Percentiles rank a stretch among this genome's conserved stretches.
Evolutionary conservation across 2,113 vertebrate species (phyloP).

Genomic region (Uropsilus gracilis): DNA sequence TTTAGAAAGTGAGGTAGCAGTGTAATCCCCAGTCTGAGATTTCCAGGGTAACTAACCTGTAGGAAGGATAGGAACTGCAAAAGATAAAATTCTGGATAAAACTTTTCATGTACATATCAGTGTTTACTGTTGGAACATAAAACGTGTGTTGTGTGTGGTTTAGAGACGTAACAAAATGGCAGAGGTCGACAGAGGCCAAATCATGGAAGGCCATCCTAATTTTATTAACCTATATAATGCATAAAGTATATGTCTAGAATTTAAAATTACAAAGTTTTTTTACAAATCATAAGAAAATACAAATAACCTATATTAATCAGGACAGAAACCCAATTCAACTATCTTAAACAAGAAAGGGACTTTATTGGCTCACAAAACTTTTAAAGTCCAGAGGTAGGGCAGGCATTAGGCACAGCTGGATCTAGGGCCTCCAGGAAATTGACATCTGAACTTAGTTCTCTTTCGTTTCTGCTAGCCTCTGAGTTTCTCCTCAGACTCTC

Average conservation of each 20-base stretch:
- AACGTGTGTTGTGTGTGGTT: neutral
- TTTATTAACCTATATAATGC: slow-evolving; percentile 77
- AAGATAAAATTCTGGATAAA: neutral
- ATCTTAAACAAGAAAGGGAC: slow-evolving; percentile 79
- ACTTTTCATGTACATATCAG: neutral
- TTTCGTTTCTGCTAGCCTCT: slow-evolving; percentile 60
- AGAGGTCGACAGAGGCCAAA: slow-evolving; percentile 64
- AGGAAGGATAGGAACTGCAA: neutral
- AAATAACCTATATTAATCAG: slow-evolving; percentile 75
- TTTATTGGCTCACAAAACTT: slow-evolving; percentile 81
- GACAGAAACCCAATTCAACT: slow-evolving; percentile 73
- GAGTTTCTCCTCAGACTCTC: slow-evolving; percentile 59
- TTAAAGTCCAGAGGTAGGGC: slow-evolving; percentile 81
- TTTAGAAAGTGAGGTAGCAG: neutral
- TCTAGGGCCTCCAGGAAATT: slow-evolving; percentile 75
- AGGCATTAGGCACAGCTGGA: slow-evolving; percentile 81
- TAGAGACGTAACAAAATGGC: slow-evolving; percentile 43
- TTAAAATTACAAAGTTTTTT: slow-evolving; percentile 75
- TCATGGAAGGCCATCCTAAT: slow-evolving; percentile 69
- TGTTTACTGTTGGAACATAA: neutral
- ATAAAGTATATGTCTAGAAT: slow-evolving; percentile 63
- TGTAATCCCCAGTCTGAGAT: neutral
- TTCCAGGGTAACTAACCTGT: neutral
- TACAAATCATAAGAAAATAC: slow-evolving; percentile 79
- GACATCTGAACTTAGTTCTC: slow-evolving; percentile 60